Conservation (phyloP, 2,113 vertebrate species). For the Pelmatolapia mariae region DNA sequence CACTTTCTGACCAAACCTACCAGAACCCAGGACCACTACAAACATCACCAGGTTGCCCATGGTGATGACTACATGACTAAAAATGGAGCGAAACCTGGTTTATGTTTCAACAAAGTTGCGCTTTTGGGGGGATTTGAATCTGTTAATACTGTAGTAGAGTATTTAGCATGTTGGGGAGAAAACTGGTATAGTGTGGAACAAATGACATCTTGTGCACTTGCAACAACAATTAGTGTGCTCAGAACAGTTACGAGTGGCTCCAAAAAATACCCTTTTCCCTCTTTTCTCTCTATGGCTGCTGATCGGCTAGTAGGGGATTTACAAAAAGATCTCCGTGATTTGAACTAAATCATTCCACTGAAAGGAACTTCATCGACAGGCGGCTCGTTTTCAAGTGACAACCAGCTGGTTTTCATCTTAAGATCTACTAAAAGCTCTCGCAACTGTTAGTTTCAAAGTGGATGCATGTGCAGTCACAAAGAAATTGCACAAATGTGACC, state of each 20-base stretch:
- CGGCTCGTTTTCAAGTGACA: not conserved
- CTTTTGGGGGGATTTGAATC: not conserved
- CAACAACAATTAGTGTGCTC: not conserved
- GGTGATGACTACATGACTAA: not conserved
- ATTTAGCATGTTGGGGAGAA: not conserved
- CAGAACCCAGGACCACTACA: not conserved
- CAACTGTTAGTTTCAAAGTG: not conserved
- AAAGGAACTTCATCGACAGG: not conserved
- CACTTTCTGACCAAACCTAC: not conserved
- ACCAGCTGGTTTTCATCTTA: not conserved
- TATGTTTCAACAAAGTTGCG: not conserved
- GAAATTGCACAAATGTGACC: not conserved
- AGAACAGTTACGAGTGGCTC: not conserved
- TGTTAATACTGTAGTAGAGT: not conserved
- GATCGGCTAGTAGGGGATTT: not conserved
- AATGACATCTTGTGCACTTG: not conserved
- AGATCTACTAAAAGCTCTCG: not conserved
- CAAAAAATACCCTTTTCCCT: not conserved
- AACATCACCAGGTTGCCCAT: not conserved
- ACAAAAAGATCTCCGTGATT: not conserved
- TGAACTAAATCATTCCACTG: not conserved
- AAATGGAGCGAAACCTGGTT: not conserved
- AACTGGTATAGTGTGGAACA: not conserved
- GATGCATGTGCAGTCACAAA: not conserved
- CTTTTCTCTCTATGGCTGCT: not conserved